Percentiles rank a stretch among this genome's conserved stretches.
phyloP scores from a whole-genome alignment of 2,888 invertebrate genomes.

The Philopedon plagiatum region DNA sequence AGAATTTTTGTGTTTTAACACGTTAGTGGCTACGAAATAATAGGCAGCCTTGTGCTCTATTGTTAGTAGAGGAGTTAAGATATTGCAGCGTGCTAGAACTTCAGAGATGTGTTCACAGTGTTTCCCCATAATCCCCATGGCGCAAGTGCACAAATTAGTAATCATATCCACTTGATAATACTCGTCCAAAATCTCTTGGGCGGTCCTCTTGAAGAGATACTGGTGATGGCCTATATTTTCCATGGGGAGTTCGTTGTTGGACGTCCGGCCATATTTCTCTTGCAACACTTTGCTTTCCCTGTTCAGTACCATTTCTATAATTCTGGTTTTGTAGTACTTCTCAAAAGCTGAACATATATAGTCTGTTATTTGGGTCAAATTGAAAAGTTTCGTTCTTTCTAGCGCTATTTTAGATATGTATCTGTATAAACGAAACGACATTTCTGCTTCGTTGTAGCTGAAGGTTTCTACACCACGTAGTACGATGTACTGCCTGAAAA shows the following conservation, averaged over 20 bases:
- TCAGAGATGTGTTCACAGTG: conserved; percentile 30
- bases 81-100: conserved; percentile 14
- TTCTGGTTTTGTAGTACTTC: conserved; percentile 34
- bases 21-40: conserved; percentile 32
- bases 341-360: conserved; percentile 43
- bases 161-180: conserved; percentile 41
- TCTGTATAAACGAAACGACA: conserved; percentile 30
- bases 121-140: conserved; percentile 23
- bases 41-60: conserved; percentile 34
- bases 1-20: conserved; percentile 26
- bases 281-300: conserved; percentile 28
- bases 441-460: conserved; percentile 37
- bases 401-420: conserved; percentile 28
- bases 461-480: conserved; percentile 28
- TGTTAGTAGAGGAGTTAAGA: conserved; percentile 27
- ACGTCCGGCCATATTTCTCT: conserved; percentile 18
- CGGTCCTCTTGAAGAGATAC: conserved; percentile 28
- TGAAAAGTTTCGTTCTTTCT: conserved; percentile 36
- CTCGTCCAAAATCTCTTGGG: conserved; percentile 16
- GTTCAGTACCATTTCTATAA: conserved; percentile 38
- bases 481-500: conserved; percentile 33
- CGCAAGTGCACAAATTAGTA: conserved; percentile 39
- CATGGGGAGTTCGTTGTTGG: conserved; percentile 8
- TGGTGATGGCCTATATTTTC: conserved; percentile 40
- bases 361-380: conserved; percentile 34